Evolutionary conservation across 2,113 vertebrate genomes (phyloP).

Genomic region (Phyllostomus discolor): DNA sequence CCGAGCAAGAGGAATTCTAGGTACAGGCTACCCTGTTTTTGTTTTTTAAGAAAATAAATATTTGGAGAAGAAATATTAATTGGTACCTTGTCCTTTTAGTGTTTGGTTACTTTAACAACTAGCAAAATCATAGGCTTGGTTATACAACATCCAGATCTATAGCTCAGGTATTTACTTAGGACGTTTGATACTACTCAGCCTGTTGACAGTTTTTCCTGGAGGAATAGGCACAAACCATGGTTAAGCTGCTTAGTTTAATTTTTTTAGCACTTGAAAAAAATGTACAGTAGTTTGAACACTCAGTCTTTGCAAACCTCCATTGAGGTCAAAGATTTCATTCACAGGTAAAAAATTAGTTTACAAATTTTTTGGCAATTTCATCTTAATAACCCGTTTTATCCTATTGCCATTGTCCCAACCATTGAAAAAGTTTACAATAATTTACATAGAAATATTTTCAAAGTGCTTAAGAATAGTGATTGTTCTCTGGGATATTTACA

Average conservation of each 20-base stretch:
- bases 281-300: slow-evolving; percentile 81
- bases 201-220: slow-evolving; percentile 1
- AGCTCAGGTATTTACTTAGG: neutral
- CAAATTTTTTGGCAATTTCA: slow-evolving; percentile 87
- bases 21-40: neutral
- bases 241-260: slow-evolving; percentile 72
- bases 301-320: slow-evolving; percentile 73
- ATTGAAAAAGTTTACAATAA: slow-evolving; percentile 90
- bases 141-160: neutral
- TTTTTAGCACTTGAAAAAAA: slow-evolving; percentile 77
- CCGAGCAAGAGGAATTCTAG: neutral
- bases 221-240: slow-evolving; percentile 66
- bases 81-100: neutral
- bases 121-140: neutral
- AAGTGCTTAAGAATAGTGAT: slow-evolving; percentile 97
- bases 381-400: slow-evolving; percentile 87
- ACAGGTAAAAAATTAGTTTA: slow-evolving; percentile 85
- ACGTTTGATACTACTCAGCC: neutral
- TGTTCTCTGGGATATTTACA: slow-evolving; percentile 86
- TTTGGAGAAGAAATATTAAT: neutral
- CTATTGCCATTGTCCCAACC: slow-evolving; percentile 90
- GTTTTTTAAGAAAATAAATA: neutral
- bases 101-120: neutral
- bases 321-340: slow-evolving; percentile 78
- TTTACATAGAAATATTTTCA: slow-evolving; percentile 94